Percentiles rank a stretch among this genome's conserved stretches.
These are phyloP conservation scores for Tromatobia lineatoria DNA, from an alignment of 2,888 invertebrate genomes.

Conservation along the genomic window DNA sequence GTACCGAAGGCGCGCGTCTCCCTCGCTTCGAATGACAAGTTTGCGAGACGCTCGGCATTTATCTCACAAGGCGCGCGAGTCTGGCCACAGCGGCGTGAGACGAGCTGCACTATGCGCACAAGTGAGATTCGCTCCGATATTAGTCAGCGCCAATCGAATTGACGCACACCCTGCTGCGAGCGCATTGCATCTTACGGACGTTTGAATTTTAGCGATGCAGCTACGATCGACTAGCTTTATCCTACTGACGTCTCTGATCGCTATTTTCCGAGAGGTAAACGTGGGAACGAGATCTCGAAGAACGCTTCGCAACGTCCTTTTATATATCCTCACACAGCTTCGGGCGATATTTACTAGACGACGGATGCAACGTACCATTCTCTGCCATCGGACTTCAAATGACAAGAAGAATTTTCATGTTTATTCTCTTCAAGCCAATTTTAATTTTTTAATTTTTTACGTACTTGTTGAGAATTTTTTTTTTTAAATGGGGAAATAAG, in stretches of 20 bases:
- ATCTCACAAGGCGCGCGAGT: slow-evolving; percentile 48
- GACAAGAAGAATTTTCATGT: slow-evolving; percentile 25
- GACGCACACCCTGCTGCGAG: slow-evolving; percentile 58
- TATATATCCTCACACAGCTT: background rate
- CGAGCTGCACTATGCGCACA: background rate
- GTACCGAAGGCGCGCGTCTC: slow-evolving; percentile 6
- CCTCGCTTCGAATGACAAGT: slow-evolving; percentile 56
- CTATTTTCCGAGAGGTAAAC: slow-evolving; percentile 42
- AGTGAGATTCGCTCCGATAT: slow-evolving; percentile 56
- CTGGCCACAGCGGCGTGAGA: slow-evolving; percentile 20
- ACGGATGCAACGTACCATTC: slow-evolving; percentile 29
- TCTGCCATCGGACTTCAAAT: slow-evolving; percentile 12
- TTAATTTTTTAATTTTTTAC: no score
- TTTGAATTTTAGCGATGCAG: slow-evolving; percentile 45
- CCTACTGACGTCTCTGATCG: slow-evolving; percentile 44
- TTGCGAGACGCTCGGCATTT: slow-evolving; percentile 55
- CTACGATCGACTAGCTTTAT: slow-evolving; percentile 56
- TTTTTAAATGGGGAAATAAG: no score
- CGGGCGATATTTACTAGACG: background rate
- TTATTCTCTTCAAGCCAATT: background rate
- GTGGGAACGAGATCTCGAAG: slow-evolving; percentile 62
- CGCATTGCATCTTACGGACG: slow-evolving; percentile 41
- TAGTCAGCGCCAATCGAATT: slow-evolving; percentile 64
- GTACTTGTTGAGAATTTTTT: no score
- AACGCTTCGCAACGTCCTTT: slow-evolving; percentile 12